A percentile compares a stretch with the other conserved stretches of the same genome.
Conservation (phyloP, 1,140 invertebrate genomes). For the Proctacanthus coquilletti region DNA sequence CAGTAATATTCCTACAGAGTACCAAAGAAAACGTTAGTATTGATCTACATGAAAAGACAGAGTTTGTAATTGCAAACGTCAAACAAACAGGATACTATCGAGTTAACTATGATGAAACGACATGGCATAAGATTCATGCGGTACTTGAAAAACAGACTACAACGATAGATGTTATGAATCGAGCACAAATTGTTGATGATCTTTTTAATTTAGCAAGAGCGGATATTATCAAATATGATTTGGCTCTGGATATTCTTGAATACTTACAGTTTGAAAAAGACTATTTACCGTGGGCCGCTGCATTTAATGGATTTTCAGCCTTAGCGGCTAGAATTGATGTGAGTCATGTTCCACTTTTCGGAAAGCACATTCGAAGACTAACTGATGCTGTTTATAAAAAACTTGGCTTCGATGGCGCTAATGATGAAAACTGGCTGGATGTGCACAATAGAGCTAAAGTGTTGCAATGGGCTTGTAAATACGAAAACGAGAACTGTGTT, state of each 20-base stretch:
- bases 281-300: constrained; percentile 48
- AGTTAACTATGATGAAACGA: constrained; percentile 55
- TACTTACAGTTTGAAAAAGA: constrained; percentile 45
- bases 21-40: constrained; percentile 2
- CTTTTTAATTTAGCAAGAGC: constrained; percentile 43
- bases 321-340: constrained; percentile 20
- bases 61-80: constrained; percentile 55
- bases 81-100: constrained; percentile 59
- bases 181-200: constrained; percentile 70
- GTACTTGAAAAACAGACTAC: too few species aligned
- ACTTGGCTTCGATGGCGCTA: constrained; percentile 17
- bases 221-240: constrained; percentile 27
- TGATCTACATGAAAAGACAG: constrained; percentile 7
- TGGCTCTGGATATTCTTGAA: constrained; percentile 38
- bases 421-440: constrained; percentile 16
- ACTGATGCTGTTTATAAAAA: constrained; percentile 10
- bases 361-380: background rate
- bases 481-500: constrained; percentile 32
- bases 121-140: constrained; percentile 45
- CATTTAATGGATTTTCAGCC: constrained; percentile 35
- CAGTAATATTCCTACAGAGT: constrained; percentile 30
- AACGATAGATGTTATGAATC: constrained; percentile 49
- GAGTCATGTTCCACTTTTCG: constrained; percentile 11
- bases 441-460: constrained; percentile 29
- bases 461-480: constrained; percentile 35